A percentile compares a stretch with the other conserved stretches of the same genome.
These are phyloP conservation scores for Mormyrus proboscirostris DNA, from an alignment of 2,797 vertebrate species.

Conservation along the genomic window DNA sequence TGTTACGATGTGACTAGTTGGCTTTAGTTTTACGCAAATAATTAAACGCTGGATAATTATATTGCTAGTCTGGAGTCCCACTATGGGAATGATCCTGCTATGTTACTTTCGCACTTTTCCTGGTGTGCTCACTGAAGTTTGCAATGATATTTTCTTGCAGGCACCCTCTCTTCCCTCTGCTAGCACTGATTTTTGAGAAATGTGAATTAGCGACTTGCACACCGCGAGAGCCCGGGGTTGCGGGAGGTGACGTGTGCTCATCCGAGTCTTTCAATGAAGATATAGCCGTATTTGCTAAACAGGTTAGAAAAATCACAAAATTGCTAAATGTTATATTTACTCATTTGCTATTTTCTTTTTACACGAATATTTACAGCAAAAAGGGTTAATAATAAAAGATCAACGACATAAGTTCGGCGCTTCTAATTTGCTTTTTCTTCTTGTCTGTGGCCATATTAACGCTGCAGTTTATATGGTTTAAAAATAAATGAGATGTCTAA, in stretches of 20 bases:
- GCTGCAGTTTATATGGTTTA: neutral
- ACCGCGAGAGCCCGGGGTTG: slow-evolving; percentile 82
- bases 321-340: neutral
- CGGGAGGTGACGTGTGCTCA: slow-evolving; percentile 88
- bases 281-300: slow-evolving; percentile 90
- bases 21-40: neutral
- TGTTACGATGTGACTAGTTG: neutral
- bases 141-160: slow-evolving; percentile 73
- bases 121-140: slow-evolving; percentile 41
- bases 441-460: neutral
- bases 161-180: slow-evolving; percentile 87
- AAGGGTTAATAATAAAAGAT: neutral
- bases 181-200: slow-evolving; percentile 94
- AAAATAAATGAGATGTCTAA: slow-evolving; percentile 4
- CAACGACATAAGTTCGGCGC: neutral
- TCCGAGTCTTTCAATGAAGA: slow-evolving; percentile 95
- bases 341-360: neutral
- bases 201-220: slow-evolving; percentile 95
- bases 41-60: neutral
- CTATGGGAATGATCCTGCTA: neutral
- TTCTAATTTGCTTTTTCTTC: neutral
- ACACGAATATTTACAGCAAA: neutral
- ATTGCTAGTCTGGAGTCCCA: neutral
- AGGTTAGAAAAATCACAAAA: slow-evolving; percentile 55
- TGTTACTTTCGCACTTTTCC: neutral